phyloP scores from a whole-genome alignment of 2,797 vertebrate genomes.

The Cephalopachus bancanus region DNA sequence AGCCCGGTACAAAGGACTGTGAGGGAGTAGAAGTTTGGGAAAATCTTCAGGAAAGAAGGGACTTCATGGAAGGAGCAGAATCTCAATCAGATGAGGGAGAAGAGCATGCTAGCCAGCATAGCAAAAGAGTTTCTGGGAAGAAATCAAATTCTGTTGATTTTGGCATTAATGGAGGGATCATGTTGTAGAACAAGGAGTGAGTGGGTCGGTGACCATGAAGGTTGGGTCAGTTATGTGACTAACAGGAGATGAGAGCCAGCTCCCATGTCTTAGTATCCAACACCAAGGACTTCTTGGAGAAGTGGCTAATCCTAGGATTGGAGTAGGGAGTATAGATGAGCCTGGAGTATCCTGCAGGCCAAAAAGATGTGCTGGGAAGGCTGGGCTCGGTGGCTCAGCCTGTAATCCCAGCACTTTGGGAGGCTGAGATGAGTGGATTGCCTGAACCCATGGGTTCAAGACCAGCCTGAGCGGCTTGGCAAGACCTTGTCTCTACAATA shows the following conservation, averaged over 20 bases:
- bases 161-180: too few species aligned
- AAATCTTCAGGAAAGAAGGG: not conserved
- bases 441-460: too few species aligned
- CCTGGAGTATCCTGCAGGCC: not conserved
- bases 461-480: too few species aligned
- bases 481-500: too few species aligned
- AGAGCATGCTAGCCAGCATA: not conserved
- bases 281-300: not conserved
- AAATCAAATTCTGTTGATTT: not conserved
- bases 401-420: too few species aligned
- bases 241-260: not conserved
- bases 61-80: not conserved
- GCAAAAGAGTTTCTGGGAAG: not conserved
- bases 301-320: not conserved
- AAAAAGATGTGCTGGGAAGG: not conserved
- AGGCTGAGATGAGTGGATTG: too few species aligned
- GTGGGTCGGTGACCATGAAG: not conserved
- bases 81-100: not conserved
- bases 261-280: not conserved
- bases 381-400: too few species aligned
- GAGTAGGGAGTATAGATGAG: not conserved
- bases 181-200: not conserved
- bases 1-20: not conserved
- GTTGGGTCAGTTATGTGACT: not conserved
- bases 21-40: not conserved